Evolutionary conservation across 2,888 invertebrate species (phyloP).

Genomic region (Urechis unicinctus): DNA sequence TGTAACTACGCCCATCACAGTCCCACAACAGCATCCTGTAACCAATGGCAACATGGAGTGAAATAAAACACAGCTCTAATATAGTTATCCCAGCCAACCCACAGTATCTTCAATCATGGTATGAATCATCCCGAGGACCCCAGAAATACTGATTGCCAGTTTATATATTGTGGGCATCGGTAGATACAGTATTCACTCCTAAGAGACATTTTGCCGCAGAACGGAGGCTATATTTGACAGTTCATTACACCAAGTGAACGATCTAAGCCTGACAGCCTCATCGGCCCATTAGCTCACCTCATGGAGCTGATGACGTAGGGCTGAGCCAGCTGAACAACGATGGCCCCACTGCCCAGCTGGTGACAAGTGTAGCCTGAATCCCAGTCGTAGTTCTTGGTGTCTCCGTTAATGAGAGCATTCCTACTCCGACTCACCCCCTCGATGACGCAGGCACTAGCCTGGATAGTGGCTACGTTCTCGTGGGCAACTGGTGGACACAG

Average conservation of each 20-base stretch:
- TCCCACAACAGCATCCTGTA: slow-evolving; percentile 85
- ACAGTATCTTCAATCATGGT: too few relatives aligned
- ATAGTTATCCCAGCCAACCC: too few relatives aligned
- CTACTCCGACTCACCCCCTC: slow-evolving; percentile 91
- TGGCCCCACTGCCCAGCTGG: slow-evolving; percentile 74
- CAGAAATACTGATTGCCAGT: too few relatives aligned
- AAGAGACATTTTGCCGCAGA: too few relatives aligned
- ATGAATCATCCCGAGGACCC: too few relatives aligned
- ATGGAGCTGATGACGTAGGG: slow-evolving; percentile 88
- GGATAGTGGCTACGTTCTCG: slow-evolving; percentile 86
- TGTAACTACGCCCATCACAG: slow-evolving; percentile 60
- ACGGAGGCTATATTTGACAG: too few relatives aligned
- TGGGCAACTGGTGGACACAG: slow-evolving; percentile 59
- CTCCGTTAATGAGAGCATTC: slow-evolving; percentile 92
- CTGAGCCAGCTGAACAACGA: slow-evolving; percentile 91
- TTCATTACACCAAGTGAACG: too few relatives aligned
- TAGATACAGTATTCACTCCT: too few relatives aligned
- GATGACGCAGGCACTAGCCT: slow-evolving; percentile 83
- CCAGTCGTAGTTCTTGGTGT: slow-evolving; percentile 93
- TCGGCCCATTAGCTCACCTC: slow-evolving; percentile 52
- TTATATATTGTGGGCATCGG: too few relatives aligned
- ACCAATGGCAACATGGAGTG: background rate
- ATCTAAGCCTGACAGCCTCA: background rate
- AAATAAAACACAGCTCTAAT: too few relatives aligned
- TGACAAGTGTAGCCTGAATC: slow-evolving; percentile 97